phyloP scores from a whole-genome alignment of 2,113 vertebrate genomes.

The Rhea pennata region DNA sequence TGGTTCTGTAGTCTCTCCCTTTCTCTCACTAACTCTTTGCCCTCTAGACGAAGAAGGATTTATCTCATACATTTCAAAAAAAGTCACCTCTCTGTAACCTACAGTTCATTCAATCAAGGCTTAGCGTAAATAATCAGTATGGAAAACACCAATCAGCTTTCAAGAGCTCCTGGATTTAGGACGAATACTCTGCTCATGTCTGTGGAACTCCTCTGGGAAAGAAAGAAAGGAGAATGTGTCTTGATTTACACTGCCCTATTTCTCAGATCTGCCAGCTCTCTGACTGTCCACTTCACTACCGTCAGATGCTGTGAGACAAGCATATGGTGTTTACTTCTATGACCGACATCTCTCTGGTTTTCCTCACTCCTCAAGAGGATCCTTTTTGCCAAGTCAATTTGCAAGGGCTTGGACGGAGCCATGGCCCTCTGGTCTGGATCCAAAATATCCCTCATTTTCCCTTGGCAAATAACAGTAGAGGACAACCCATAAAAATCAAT shows the following conservation, averaged over 20 bases:
- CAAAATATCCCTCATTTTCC: conserved; percentile 64
- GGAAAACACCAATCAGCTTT: conserved; percentile 22
- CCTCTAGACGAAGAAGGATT: conserved; percentile 8
- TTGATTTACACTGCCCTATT: conserved; percentile 18
- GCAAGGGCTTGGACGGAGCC: conserved; percentile 71
- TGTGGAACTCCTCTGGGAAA: conserved; percentile 13
- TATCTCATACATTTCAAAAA: conserved; percentile 43
- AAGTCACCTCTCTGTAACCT: conserved; percentile 52
- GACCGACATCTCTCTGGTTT: conserved; percentile 64
- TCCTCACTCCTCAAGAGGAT: conserved; percentile 62
- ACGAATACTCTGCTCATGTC: conserved; percentile 16
- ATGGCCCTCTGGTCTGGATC: conserved; percentile 57
- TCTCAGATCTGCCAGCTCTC: conserved; percentile 35
- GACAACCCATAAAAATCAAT: conserved; percentile 27
- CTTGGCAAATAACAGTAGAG: conserved; percentile 45
- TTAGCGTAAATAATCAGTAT: conserved; percentile 58
- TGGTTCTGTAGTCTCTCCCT: background rate
- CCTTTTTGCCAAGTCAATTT: conserved; percentile 76
- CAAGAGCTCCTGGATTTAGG: conserved; percentile 25
- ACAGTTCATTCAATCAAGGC: conserved; percentile 41
- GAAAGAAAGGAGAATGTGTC: conserved; percentile 14
- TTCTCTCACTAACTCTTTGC: conserved; percentile 15
- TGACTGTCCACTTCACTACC: conserved; percentile 51
- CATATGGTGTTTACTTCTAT: conserved; percentile 71
- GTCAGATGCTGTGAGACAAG: conserved; percentile 69